phyloP scores from a whole-genome alignment of 2,888 invertebrate genomes.

The Teleogryllus oceanicus region DNA sequence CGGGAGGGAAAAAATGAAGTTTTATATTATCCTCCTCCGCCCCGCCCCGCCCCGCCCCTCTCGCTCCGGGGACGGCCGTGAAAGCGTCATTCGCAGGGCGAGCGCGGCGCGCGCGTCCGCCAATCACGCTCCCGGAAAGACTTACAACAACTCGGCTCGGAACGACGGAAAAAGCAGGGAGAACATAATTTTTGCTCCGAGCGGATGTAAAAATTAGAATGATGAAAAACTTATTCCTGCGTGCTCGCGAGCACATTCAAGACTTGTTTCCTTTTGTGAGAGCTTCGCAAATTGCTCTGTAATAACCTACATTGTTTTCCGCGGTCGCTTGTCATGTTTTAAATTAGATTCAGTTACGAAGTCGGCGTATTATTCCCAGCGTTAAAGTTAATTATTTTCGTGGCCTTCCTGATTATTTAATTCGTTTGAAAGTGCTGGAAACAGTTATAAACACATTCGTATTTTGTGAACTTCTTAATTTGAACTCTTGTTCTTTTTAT shows the following conservation, averaged over 20 bases:
- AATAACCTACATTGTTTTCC: slow-evolving; percentile 4
- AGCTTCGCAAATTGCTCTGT: neutral
- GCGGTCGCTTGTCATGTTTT: slow-evolving; percentile 1
- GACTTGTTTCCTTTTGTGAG: no score
- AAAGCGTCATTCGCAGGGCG: neutral
- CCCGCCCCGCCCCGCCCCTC: neutral
- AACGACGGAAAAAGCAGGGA: no score
- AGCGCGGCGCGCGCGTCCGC: neutral
- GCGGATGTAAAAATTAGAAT: slow-evolving; percentile 9
- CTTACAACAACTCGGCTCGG: neutral
- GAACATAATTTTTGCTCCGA: neutral
- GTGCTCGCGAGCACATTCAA: neutral
- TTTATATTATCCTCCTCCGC: neutral
- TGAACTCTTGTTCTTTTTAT: neutral
- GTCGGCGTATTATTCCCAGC: neutral
- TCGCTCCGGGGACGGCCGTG: neutral
- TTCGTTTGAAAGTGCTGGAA: slow-evolving; percentile 5
- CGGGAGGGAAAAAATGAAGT: neutral
- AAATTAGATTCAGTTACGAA: neutral
- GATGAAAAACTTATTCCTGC: slow-evolving; percentile 1
- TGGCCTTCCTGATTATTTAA: slow-evolving; percentile 18
- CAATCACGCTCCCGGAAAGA: slow-evolving; percentile 8
- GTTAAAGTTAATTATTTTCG: slow-evolving; percentile 18
- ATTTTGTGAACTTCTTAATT: slow-evolving; percentile 18
- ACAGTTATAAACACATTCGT: neutral